These are phyloP conservation scores for Lysandra coridon DNA, from an alignment of 2,888 invertebrate species.

Conservation along the genomic window DNA sequence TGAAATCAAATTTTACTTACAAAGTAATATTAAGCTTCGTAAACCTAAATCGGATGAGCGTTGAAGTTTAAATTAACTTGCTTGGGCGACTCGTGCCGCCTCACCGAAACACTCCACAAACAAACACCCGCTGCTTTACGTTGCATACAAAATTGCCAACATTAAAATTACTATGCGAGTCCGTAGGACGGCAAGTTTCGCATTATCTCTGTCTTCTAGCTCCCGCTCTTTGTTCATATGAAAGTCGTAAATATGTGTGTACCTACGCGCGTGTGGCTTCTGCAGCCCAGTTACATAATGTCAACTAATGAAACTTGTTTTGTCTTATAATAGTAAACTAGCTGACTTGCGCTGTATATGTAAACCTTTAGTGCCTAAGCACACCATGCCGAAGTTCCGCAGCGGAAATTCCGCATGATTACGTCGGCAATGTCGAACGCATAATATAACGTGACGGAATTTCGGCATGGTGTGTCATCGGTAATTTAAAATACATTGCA, in stretches of 20 bases:
- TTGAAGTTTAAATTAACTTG: conserved; percentile 74
- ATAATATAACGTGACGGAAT: too few species aligned
- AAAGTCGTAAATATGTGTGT: conserved; percentile 33
- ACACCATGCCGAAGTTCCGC: too few species aligned
- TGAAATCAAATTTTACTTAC: conserved; percentile 57
- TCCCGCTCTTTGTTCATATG: conserved; percentile 35
- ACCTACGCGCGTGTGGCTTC: conserved; percentile 30
- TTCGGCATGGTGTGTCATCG: too few species aligned
- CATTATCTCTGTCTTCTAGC: conserved; percentile 34
- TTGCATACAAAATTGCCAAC: conserved; percentile 64
- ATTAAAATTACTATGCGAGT: conserved; percentile 38
- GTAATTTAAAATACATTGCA: too few species aligned
- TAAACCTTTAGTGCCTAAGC: too few species aligned
- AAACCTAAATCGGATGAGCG: conserved; percentile 62
- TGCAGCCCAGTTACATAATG: conserved; percentile 21
- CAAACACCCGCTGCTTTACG: conserved; percentile 50
- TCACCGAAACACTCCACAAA: conserved; percentile 55
- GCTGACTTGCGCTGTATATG: not conserved
- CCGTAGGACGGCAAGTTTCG: conserved; percentile 36
- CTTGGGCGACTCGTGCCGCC: conserved; percentile 53
- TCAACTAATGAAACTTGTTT: conserved; percentile 27
- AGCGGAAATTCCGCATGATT: too few species aligned
- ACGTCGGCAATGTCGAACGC: too few species aligned
- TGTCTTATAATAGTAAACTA: not conserved
- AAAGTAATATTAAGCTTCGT: conserved; percentile 59